Evolutionary conservation across 1,140 invertebrate species (phyloP), one percentile per base, ranked within the genome.

Genomic region (Brachionus paranguensis): DNA sequence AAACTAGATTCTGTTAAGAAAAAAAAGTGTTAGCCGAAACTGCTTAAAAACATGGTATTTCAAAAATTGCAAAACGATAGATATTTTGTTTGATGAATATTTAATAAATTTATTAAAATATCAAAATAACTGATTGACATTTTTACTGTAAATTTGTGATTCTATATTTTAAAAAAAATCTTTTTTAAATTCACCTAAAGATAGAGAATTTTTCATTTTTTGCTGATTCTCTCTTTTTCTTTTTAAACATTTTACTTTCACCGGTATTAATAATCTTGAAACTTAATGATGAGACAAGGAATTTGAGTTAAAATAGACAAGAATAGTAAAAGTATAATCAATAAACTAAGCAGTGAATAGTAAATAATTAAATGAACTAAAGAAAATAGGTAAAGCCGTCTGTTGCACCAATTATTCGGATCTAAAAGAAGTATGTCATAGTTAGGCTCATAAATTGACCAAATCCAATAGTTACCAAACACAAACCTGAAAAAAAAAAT

Each of bases 401-500:
- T 79, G 11, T 24, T 24, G 60, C 88, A 88, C 88, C 88, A 88
- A 84, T 88, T 87, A 53, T 84, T 86, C 7, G 88, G 88, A 68
- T 87, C 87, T 87, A 92, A 93, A 43, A 94, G 89, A 0, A 91
- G 91, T 6, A 92, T 91, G 33, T 85, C 45, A 85, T 86, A 88
- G 78, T 87, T 86, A 7, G 88, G 88, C 65, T 86, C 83, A 86
- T 86, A 87, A 11, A 86, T 85, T 0, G 65, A 47, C 76, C 86
- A 86, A 12, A 87, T 84, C 87, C 87, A 88, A 86, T 93, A 93
- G 88, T 94, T 94, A n/a, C 94, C 94, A 87, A 92, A 87, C 8
- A 91, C 88, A 81, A 88, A 88, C 88, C 87, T 88, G 68, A 86
- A 84, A 55, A 84, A 84, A 29, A 14, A 6, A 3, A 14, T 53